These are phyloP conservation scores for Perizoma affinitatum DNA, from an alignment of 2,888 invertebrate species.

Conservation along the genomic window DNA sequence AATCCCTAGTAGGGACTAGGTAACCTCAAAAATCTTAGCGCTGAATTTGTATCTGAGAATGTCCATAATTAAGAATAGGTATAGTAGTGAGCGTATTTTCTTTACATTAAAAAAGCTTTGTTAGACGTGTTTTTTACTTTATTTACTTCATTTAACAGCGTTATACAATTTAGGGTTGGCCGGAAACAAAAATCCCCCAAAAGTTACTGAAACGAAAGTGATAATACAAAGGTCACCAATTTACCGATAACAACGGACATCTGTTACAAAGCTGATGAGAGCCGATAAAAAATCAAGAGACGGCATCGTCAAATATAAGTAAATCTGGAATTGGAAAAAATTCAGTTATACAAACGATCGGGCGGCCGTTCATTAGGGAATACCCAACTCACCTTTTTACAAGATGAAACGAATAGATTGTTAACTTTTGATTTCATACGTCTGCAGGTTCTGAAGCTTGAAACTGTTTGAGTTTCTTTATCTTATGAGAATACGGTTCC, in stretches of 20 bases:
- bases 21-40: too few species aligned
- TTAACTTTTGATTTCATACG: constrained; percentile 43
- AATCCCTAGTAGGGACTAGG: too few species aligned
- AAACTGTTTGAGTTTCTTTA: constrained; percentile 22
- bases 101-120: too few species aligned
- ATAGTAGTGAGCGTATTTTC: too few species aligned
- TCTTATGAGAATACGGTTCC: too few species aligned
- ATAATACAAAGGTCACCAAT: constrained; percentile 15
- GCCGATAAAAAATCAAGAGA: constrained; percentile 25
- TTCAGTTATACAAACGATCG: constrained; percentile 47
- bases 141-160: too few species aligned
- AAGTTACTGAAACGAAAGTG: background rate
- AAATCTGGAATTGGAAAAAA: constrained; percentile 37
- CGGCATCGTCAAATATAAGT: constrained; percentile 35
- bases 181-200: background rate
- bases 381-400: constrained; percentile 38
- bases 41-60: too few species aligned
- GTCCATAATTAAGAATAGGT: too few species aligned
- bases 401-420: constrained; percentile 42
- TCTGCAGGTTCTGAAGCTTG: constrained; percentile 22
- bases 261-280: constrained; percentile 33
- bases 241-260: constrained; percentile 24
- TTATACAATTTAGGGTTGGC: too few species aligned
- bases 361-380: constrained; percentile 54
- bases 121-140: too few species aligned